Evolutionary conservation across 35 echinoderm and acorn worm species (phyloP).

Genomic region (Lytechinus pictus): DNA sequence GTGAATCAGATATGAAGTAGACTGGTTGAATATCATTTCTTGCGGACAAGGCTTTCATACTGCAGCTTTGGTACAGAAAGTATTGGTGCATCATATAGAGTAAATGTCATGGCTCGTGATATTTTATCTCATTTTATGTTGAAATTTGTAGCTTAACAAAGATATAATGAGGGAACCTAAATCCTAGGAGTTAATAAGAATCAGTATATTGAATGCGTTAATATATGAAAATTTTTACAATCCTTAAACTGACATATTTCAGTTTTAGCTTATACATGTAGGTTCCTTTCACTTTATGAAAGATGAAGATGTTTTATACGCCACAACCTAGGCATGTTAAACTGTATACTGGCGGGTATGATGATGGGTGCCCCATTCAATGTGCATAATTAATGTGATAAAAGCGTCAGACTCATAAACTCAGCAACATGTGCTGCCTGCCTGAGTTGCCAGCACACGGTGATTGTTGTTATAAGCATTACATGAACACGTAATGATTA

Average conservation of each 20-base stretch:
- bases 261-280: neutral
- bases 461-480: neutral
- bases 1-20: too few species aligned
- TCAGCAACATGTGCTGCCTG: neutral
- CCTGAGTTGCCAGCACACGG: neutral
- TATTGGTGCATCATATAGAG: neutral
- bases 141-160: too few species aligned
- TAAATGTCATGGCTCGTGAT: neutral
- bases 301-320: neutral
- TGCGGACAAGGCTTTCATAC: too few species aligned
- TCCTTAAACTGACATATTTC: too few species aligned
- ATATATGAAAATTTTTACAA: too few species aligned
- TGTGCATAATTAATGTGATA: constrained; percentile 26
- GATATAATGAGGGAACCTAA: too few species aligned
- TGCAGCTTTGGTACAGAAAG: neutral
- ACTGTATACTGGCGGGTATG: neutral
- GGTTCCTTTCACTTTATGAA: neutral
- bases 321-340: neutral
- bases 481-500: neutral
- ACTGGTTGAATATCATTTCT: too few species aligned
- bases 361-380: neutral
- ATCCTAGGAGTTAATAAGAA: too few species aligned
- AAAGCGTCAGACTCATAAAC: constrained; percentile 18
- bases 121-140: too few species aligned
- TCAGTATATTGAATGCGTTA: too few species aligned